Conservation (phyloP, 2,888 invertebrate genomes). For the Microdon myrmicae region DNA sequence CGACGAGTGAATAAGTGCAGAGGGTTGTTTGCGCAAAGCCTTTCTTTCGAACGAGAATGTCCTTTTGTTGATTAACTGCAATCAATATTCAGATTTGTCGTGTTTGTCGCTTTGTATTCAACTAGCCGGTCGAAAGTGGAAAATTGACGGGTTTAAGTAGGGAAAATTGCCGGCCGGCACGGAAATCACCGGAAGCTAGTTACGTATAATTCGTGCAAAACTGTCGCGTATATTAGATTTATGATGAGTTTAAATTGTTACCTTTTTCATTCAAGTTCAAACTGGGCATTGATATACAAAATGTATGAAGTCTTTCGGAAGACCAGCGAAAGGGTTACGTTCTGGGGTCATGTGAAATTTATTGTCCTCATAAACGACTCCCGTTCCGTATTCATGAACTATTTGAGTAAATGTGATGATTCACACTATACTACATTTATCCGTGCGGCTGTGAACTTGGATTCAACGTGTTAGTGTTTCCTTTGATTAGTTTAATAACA, state of each 20-base stretch:
- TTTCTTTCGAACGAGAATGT: constrained; percentile 25
- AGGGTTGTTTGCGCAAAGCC: too few species aligned
- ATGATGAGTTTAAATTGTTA: constrained; percentile 54
- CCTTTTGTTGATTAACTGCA: constrained; percentile 53
- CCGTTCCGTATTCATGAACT: too few species aligned
- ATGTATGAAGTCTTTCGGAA: constrained; percentile 16
- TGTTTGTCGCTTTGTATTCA: constrained; percentile 43
- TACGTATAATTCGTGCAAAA: constrained; percentile 54
- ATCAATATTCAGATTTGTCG: constrained; percentile 55
- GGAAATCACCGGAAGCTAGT: constrained; percentile 52
- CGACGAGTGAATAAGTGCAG: too few species aligned
- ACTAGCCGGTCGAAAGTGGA: constrained; percentile 44
- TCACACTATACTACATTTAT: too few species aligned
- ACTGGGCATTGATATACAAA: constrained; percentile 10
- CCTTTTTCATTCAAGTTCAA: too few species aligned
- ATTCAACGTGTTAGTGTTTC: too few species aligned
- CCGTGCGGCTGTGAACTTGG: too few species aligned
- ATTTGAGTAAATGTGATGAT: too few species aligned
- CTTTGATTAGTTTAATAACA: too few species aligned
- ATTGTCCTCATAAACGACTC: too few species aligned
- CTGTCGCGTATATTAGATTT: constrained; percentile 55
- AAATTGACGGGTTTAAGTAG: constrained; percentile 41
- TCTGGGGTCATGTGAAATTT: too few species aligned
- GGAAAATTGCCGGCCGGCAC: constrained; percentile 47
- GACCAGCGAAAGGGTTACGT: too few species aligned